Evolutionary conservation across 2,797 vertebrate genomes (phyloP).

Genomic region (Tauraco hartlaubi): DNA sequence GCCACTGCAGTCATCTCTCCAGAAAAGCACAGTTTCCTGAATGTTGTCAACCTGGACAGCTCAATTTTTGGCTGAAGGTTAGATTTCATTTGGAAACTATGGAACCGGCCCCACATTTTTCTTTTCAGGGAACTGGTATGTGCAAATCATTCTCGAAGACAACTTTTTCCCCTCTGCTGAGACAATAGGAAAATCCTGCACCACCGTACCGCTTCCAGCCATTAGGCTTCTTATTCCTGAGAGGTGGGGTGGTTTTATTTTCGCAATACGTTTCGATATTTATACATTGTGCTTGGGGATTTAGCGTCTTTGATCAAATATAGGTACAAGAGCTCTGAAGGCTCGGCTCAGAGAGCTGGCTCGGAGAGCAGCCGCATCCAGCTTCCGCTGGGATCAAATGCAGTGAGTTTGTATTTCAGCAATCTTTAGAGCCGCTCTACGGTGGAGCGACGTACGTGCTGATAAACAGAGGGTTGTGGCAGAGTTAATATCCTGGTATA

Average conservation of each 20-base stretch:
- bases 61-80: conserved; percentile 73
- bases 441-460: neutral
- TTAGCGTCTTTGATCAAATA: neutral
- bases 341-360: neutral
- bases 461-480: neutral
- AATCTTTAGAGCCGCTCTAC: neutral
- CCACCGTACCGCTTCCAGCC: neutral
- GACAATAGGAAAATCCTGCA: conserved; percentile 71
- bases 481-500: neutral
- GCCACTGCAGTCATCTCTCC: conserved; percentile 75
- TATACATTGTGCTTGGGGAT: neutral
- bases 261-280: neutral
- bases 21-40: conserved; percentile 79
- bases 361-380: neutral
- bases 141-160: conserved; percentile 70
- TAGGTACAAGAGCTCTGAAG: neutral
- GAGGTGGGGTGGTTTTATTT: neutral
- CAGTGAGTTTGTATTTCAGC: conserved; percentile 53
- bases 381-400: conserved; percentile 29
- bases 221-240: neutral
- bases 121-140: conserved; percentile 60
- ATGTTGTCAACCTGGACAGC: conserved; percentile 76
- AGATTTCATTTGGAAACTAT: conserved; percentile 73
- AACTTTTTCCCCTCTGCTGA: conserved; percentile 71
- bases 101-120: conserved; percentile 47